Evolutionary conservation across 2,888 invertebrate species (phyloP).

Genomic region (Nomada hirtipes): DNA sequence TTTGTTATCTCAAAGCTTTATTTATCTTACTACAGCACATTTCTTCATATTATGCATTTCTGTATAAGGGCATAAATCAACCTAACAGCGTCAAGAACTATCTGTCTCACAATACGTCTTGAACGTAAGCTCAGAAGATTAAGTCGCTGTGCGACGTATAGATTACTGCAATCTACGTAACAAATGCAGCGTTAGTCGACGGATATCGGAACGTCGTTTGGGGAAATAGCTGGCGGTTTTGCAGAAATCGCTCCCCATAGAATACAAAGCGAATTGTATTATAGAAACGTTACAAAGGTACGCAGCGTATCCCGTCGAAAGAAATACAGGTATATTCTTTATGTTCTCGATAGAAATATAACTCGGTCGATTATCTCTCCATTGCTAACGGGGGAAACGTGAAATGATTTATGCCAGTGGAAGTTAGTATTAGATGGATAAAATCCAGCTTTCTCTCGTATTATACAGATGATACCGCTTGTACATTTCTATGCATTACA

Average conservation of each 20-base stretch:
- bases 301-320: background rate
- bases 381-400: background rate
- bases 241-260: constrained; percentile 18
- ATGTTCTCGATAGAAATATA: constrained; percentile 1
- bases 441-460: background rate
- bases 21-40: no score
- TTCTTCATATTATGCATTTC: no score
- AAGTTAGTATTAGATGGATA: background rate
- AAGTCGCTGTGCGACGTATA: background rate
- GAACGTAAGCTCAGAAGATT: background rate
- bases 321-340: constrained; percentile 8
- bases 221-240: constrained; percentile 30
- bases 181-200: constrained; percentile 12
- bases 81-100: no score
- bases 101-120: background rate
- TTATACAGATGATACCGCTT: no score
- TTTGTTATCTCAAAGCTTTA: no score
- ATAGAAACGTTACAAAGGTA: constrained; percentile 35
- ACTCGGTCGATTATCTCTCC: background rate
- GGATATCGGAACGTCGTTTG: constrained; percentile 29
- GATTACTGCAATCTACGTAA: background rate
- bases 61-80: no score
- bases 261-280: constrained; percentile 21
- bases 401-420: background rate
- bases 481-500: no score